Evolutionary conservation across 2,888 invertebrate genomes (phyloP), one percentile per base, ranked within the genome.

Genomic region (Drosophila pegasa): DNA sequence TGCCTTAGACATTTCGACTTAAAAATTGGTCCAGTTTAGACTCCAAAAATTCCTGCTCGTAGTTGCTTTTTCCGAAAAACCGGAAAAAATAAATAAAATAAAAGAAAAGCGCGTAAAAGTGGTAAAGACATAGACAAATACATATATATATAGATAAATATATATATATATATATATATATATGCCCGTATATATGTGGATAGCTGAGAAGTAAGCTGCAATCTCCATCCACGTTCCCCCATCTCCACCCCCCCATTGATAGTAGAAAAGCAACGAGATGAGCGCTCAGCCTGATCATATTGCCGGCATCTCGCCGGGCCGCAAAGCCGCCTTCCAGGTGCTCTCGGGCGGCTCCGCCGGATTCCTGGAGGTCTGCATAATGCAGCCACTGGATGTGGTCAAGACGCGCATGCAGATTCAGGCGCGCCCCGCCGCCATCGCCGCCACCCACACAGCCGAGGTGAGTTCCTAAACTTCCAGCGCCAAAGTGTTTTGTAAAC

Each of bases 341-440:
- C 59, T 90, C 18, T 96, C 98, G 70, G 98, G 98, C 69, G 98
- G 98, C 59, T 97, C 96, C 76, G 98, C 98, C 85, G 97, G 97
- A 91, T 98, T 98, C 92, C 95, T 98, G 51, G 98, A 98, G 94
- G 97, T 98, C 69, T 97, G 97, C 91, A 95, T 98, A 55, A 98
- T 98, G 98, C 98, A 98, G 93, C 98, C 98, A 0, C 93, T 98
- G 90, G 98, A 98, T 92, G 94, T 98, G 66, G 95, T 98, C 3
- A 98, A 98, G 93, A 98, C 98, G 2, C 94, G 98, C 80, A 94
- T 97, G 79, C 97, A 97, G 92, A 93, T 97, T 51, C 96, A 97
- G 92, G 93, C 75, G 60, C 60, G 50, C 1, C 73, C 76, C 12
- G 35, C 37, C 8, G 27, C 37, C 1, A 27, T 38, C 29, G 16